Evolutionary conservation across 2,888 invertebrate genomes (phyloP), one percentile per base, ranked within the genome.

Genomic region (Phania funesta): DNA sequence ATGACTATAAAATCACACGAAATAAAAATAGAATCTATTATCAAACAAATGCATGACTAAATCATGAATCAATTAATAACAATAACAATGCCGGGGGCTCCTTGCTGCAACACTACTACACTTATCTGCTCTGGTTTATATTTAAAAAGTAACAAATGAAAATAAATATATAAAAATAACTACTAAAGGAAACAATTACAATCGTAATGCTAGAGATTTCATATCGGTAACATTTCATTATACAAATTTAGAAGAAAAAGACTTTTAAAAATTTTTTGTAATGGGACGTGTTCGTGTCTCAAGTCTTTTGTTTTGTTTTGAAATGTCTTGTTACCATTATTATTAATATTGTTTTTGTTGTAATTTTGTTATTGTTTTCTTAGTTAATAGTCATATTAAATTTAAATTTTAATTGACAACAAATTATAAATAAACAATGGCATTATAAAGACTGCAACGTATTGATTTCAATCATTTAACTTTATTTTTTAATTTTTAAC

Each of bases 321-420:
- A 50, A 68, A 68, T 67, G 48, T 26, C 64, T 56, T 41, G 56
- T 73, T 71, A 75, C 46, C 54, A 48, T 65, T 58, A 50, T 58
- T 35, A 58, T 70, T 32, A 24, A 16, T 38, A 8, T 24, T 56
- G 18, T 22, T 4, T 29, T 52, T 65, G n/a, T 13, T n/a, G 6
- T 18, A 56, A 20, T 58, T 48, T 16, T 46, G 18, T 56, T 58
- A 56, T 71, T 65, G 44, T 64, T 54, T 46, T 56, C 5, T 62
- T 50, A 29, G 11, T 67, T 62, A 78, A 78, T 75, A 82, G 78
- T 75, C 70, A 82, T 52, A 78, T 78, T 60, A 75, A 78, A 82
- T 82, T 82, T 82, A 78, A 78, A 82, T 82, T 75, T 78, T 78
- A 82, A 82, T 82, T 82, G 78, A 75, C 78, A 82, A 78, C 82